Evolutionary conservation across 2,888 invertebrate genomes (phyloP).

Genomic region (Pilophorus perplexus): DNA sequence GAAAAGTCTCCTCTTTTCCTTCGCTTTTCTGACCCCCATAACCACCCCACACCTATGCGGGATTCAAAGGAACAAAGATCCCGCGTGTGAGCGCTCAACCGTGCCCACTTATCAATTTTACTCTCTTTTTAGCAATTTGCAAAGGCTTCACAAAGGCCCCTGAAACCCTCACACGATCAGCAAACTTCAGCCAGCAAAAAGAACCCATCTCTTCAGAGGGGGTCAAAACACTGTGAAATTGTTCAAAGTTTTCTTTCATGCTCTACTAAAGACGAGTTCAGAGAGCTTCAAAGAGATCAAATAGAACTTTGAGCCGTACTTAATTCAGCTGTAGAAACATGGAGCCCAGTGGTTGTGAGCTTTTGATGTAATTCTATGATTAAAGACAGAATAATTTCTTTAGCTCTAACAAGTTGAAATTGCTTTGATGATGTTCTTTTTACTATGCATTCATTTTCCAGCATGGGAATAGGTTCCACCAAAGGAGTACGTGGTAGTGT

Average conservation of each 20-base stretch:
- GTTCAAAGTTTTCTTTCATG: slow-evolving; percentile 32
- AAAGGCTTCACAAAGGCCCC: slow-evolving; percentile 23
- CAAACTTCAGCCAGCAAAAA: slow-evolving; percentile 6
- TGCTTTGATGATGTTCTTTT: no score
- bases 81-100: slow-evolving; percentile 17
- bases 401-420: slow-evolving; percentile 1
- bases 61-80: slow-evolving; percentile 37
- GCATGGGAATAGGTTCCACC: no score
- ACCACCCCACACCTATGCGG: no score
- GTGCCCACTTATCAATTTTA: slow-evolving; percentile 37
- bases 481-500: no score
- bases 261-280: slow-evolving; percentile 32
- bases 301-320: slow-evolving; percentile 31
- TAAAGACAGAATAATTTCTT: slow-evolving; percentile 31
- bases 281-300: slow-evolving; percentile 32
- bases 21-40: slow-evolving; percentile 23
- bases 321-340: slow-evolving; percentile 11
- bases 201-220: slow-evolving; percentile 16
- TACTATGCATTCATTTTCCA: no score
- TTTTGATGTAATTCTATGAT: slow-evolving; percentile 30
- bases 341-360: slow-evolving; percentile 2
- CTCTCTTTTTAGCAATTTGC: slow-evolving; percentile 24
- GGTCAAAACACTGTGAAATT: slow-evolving; percentile 25
- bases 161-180: no score
- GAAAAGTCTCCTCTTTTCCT: slow-evolving; percentile 15